phyloP scores from a whole-genome alignment of 2,888 invertebrate genomes.

The Blastobasis lacticolella region DNA sequence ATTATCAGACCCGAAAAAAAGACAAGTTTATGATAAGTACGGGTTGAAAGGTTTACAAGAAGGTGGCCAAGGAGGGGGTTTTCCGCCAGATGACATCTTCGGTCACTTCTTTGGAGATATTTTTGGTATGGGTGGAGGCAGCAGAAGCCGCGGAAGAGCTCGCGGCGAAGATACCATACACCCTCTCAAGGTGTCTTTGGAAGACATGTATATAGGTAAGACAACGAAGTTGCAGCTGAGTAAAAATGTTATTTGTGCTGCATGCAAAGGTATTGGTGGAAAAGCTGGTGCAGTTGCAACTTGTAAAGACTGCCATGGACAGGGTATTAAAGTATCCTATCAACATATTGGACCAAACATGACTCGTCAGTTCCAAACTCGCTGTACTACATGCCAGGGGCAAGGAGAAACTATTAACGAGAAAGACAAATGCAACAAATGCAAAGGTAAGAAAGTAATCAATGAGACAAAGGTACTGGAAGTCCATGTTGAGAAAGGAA shows the following conservation, averaged over 20 bases:
- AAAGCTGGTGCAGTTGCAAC: conserved; percentile 78
- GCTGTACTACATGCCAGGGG: conserved; percentile 78
- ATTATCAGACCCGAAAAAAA: conserved; percentile 90
- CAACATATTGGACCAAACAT: conserved; percentile 79
- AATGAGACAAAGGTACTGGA: conserved; percentile 89
- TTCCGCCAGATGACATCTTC: conserved; percentile 79
- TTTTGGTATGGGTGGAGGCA: conserved; percentile 74
- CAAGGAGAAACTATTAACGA: conserved; percentile 85
- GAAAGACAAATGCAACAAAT: conserved; percentile 86
- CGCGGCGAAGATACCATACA: conserved; percentile 89
- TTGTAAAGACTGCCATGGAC: conserved; percentile 85
- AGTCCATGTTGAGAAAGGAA: conserved; percentile 92
- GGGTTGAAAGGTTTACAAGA: conserved; percentile 93
- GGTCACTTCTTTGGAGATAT: conserved; percentile 77
- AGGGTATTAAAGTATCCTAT: conserved; percentile 82
- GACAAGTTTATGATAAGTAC: conserved; percentile 88
- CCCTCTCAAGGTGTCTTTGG: conserved; percentile 88
- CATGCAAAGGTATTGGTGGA: conserved; percentile 86
- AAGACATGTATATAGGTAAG: conserved; percentile 94
- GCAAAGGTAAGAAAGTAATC: conserved; percentile 88
- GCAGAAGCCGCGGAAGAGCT: conserved; percentile 70
- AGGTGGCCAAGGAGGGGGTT: conserved; percentile 75
- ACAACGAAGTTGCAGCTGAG: conserved; percentile 86
- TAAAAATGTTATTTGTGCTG: conserved; percentile 85
- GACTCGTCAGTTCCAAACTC: conserved; percentile 76